Evolutionary conservation across 1,140 invertebrate genomes (phyloP), one percentile per base, ranked within the genome.

Genomic region (Solenopsis fugax): DNA sequence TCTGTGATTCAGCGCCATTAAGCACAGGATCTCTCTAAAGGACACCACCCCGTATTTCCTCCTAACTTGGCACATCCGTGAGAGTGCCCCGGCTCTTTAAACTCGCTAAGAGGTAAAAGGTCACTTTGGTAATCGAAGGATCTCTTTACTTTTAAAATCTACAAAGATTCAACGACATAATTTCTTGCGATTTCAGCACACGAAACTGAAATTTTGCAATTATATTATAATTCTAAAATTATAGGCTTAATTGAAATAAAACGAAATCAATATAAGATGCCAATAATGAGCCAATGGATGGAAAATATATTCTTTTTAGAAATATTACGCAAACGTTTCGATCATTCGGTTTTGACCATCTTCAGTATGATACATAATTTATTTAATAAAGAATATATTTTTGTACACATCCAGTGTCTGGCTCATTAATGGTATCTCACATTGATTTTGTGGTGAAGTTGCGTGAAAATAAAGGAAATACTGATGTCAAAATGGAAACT

Each of bases 1-100:
- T 95, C 94, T 95, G 94, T 94, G 94, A 95, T 95, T 95, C 94
- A 95, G 94, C 94, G 91, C 94, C 94, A 95, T 95, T 94, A 95
- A 95, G 93, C 94, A 94, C 93, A 94, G 92, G 91, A 94, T 94
- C 91, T 82, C 93, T 92, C 89, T 92, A 90, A 92, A 93, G 92
- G 91, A 91, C 84, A 58, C 76, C 72, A 69, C 62, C 84, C 65
- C 67, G 86, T 84, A 91, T 87, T 92, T 90, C 91, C 92, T 91
- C 88, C 72, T 75, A 91, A 93, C 92, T 93, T 93, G 92, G 90
- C 92, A 91, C 88, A 90, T 91, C 81, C 87, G 76, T 84, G 91
- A 88, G 72, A 87, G 72, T 82, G 54, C 73, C 60, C 72, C 58
- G 50, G 85, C 64, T 88, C 90, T 91, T 91, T 91, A 87, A 91